Evolutionary conservation across 2,888 invertebrate genomes (phyloP).

Genomic region (Eustalomyia histrio): DNA sequence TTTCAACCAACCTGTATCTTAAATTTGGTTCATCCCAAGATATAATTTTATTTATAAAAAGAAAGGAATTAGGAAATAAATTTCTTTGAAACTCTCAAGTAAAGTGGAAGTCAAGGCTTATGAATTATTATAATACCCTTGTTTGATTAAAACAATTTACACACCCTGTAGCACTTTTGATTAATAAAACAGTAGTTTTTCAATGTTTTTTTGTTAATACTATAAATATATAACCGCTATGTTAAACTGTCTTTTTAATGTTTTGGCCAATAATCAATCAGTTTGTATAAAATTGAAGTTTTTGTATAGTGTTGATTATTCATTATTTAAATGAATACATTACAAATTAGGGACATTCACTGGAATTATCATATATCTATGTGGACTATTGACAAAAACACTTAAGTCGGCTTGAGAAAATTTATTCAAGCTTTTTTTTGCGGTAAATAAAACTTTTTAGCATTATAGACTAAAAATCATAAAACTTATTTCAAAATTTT

Average conservation of each 20-base stretch:
- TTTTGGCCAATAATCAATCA: conserved; percentile 42
- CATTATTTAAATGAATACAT: neutral
- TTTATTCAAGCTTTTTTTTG: too few species aligned
- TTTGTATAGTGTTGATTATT: neutral
- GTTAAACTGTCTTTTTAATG: conserved; percentile 14
- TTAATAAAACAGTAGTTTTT: neutral
- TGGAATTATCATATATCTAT: neutral
- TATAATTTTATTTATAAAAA: too few species aligned
- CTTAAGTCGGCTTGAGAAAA: too few species aligned
- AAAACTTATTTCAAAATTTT: too few species aligned
- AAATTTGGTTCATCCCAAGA: too few species aligned
- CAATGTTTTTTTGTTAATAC: neutral
- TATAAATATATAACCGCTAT: conserved; percentile 36
- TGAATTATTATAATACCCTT: neutral
- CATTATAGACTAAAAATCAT: too few species aligned
- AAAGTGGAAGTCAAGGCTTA: neutral
- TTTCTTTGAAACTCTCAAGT: too few species aligned
- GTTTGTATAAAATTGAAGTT: neutral
- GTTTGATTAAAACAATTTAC: neutral
- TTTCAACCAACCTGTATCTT: too few species aligned
- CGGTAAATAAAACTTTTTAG: too few species aligned
- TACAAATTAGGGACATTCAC: conserved; percentile 2
- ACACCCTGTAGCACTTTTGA: neutral
- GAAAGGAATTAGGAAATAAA: too few species aligned
- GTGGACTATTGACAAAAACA: too few species aligned